A percentile compares a stretch with the other conserved stretches of the same genome.
Evolutionary conservation across 2,797 vertebrate species (phyloP).

Genomic region (Sebastes kiyomatsui): DNA sequence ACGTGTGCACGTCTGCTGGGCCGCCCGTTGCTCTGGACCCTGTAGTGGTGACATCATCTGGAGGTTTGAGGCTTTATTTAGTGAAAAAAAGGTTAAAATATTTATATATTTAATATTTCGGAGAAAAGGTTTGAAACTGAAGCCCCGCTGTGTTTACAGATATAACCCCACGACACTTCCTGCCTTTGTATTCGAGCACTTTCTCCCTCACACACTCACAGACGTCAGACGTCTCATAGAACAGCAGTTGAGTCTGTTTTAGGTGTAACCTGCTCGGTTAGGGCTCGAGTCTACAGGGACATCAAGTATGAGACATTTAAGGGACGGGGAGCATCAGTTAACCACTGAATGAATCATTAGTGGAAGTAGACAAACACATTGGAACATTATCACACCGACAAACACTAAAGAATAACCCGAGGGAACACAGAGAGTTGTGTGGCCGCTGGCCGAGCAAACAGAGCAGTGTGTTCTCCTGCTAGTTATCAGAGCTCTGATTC

Average conservation of each 20-base stretch:
- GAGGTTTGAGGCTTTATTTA: not conserved
- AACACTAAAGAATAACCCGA: too few species aligned
- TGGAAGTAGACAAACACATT: too few species aligned
- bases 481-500: too few species aligned
- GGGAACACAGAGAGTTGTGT: too few species aligned
- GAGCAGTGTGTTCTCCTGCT: too few species aligned
- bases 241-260: conserved; percentile 1
- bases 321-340: too few species aligned
- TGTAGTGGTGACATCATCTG: not conserved
- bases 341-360: too few species aligned
- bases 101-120: not conserved
- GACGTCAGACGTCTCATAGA: conserved; percentile 50
- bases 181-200: conserved; percentile 70
- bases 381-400: too few species aligned
- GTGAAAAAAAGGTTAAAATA: not conserved
- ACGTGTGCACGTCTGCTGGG: not conserved
- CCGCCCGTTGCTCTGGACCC: not conserved
- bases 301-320: too few species aligned
- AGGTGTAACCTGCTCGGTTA: too few species aligned
- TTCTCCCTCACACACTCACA: conserved; percentile 39
- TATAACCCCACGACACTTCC: conserved; percentile 68
- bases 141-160: conserved; percentile 38
- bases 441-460: too few species aligned
- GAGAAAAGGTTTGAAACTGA: conserved; percentile 28
- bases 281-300: too few species aligned